Base-by-base conservation (phyloP, 2,113 vertebrate species). In the Pycnonotus jocosus region DNA sequence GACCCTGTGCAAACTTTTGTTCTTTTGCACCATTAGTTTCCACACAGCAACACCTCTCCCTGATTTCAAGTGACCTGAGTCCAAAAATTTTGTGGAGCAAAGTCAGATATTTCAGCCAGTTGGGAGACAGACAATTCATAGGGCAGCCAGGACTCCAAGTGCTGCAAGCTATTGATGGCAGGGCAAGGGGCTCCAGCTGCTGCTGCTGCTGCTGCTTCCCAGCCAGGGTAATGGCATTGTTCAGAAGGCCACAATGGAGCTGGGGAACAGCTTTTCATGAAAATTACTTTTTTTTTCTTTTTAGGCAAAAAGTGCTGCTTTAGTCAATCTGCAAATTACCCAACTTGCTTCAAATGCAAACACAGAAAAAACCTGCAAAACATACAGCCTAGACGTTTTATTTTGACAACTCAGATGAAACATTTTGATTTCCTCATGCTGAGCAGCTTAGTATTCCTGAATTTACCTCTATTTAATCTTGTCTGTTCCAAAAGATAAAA, bases 381-480 rank as follows among this genome's bases (percentile, higher is more conserved):
- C 66, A 51, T 74, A 83, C 38, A 91, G 76, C 47, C 77, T 87
- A 69, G 61, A 87, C 6, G 1, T 71, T 91, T 97, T 97, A 89
- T 92, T 97, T 95, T 93, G 89, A 95, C 94, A 93, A 58, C 35
- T 93, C 47, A 40, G 56, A 93, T 88, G 86, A 95, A 96, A 93
- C 86, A 95, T 92, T 96, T 93, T 92, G 72, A 93, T 93, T 92
- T 92, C 73, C 65, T 95, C 21, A 40, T 64, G n/a, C 64, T 84
- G 92, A 88, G 87, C 83, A 83, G 40, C 69, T 91, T 64, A 66
- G 37, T 20, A 35, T 92, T 92, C 69, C 76, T 84, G 48, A 78
- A 84, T 93, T 95, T 92, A 27, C 81, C 56, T 87, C 53, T 31
- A 74, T 60, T 71, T 94, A 74, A 74, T 90, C 79, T 81, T 73